Base-by-base conservation (phyloP, 2,797 vertebrate species). In the Nannoperca australis region DNA sequence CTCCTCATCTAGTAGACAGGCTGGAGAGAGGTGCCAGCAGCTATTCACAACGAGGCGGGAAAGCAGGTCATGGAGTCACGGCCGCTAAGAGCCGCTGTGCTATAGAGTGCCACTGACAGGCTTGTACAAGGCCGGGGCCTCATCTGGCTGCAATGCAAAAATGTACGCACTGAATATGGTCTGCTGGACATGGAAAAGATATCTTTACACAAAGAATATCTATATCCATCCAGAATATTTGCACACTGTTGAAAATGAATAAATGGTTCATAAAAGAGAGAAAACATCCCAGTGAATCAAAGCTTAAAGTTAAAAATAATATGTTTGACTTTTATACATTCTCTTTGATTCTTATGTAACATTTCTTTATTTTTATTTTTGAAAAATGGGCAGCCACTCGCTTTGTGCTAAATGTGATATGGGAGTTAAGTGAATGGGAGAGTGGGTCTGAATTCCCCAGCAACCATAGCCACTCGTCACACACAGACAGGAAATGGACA, bases 401-500 rank as follows among this genome's bases (percentile, higher is more conserved):
- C 70, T 88, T 70, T 73, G 80, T 50, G 49, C 83, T 79, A 85
- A 92, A 93, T 85, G 90, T 74, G 86, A 93, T 92, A 88, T 86
- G 85, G 70, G 84, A 91, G 84, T 86, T 88, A 92, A 90, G 84
- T 88, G 86, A 89, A 85, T 73, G 83, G 75, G 81, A 88, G 86
- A 93, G 88, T 91, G 90, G 89, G 80, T 94, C 84, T 88, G 90
- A 92, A 89, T 86, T 89, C 91, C 83, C 85, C 83, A 60, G 92
- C 92, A 91, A 79, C 84, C 85, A 70, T 74, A 81, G 92, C 93
- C 91, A 94, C 91, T 89, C 89, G 89, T 94, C 93, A 94, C 90
- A 93, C 81, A 74, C 81, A 93, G 93, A 92, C 92, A 94, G 93
- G 93, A 95, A 95, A 94, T 94, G 93, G 93, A 95, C 93, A 93